phyloP scores from a whole-genome alignment of 2,888 invertebrate species.

The Belgica antarctica region DNA sequence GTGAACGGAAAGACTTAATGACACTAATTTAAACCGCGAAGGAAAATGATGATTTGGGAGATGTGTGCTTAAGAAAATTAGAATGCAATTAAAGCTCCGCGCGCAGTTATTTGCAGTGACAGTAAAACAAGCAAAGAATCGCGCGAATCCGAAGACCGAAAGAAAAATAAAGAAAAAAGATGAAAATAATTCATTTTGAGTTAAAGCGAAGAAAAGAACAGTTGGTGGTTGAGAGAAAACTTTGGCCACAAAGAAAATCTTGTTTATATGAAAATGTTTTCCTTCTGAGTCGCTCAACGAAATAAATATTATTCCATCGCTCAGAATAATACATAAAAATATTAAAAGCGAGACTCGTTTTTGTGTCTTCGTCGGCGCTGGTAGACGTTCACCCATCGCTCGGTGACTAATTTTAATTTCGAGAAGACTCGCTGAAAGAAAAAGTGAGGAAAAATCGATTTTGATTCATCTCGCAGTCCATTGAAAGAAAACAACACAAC shows the following conservation, averaged over 20 bases:
- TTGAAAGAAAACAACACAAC: constrained; percentile 5
- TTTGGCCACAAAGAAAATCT: background rate
- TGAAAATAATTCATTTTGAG: constrained; percentile 38
- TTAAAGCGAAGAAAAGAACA: constrained; percentile 25
- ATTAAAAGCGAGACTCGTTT: background rate
- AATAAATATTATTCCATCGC: constrained; percentile 26
- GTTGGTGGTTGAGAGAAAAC: constrained; percentile 2
- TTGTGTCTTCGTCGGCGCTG: background rate
- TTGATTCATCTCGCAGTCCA: constrained; percentile 20
- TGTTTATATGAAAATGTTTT: constrained; percentile 30
- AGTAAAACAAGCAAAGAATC: too few species aligned
- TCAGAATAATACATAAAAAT: constrained; percentile 3
- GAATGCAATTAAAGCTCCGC: background rate
- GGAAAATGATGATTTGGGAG: background rate
- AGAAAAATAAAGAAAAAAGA: constrained; percentile 6
- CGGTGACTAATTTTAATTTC: constrained; percentile 11
- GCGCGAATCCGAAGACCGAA: too few species aligned
- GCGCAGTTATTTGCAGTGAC: too few species aligned
- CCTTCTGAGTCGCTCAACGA: constrained; percentile 7
- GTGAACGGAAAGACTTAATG: background rate
- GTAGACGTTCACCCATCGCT: background rate
- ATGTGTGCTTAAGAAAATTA: constrained; percentile 7
- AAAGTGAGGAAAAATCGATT: constrained; percentile 35
- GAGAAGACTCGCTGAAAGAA: background rate
- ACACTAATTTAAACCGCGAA: background rate